Evolutionary conservation across 23 tunicate genomes (phyloP), one percentile per base, ranked within the genome.

Genomic region (Styela clava): DNA sequence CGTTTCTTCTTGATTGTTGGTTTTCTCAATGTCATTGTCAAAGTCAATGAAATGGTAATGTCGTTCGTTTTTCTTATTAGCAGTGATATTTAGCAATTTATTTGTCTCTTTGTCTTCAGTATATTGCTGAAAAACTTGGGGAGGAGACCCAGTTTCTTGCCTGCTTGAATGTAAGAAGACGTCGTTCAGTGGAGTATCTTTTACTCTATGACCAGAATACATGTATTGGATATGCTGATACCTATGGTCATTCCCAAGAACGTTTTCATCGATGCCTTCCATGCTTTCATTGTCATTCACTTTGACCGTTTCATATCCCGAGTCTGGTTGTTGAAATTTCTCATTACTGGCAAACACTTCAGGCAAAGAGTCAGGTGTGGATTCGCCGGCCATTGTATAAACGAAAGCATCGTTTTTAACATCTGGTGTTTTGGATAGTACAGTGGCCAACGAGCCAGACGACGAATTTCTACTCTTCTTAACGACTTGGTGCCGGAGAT

Each of bases 361-460:
- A 1, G 30, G 30, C 24, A 16, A 16, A 29, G 31, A 67, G 16
- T 67, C 71, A 29, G 31, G 71, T 0, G 22, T 25, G 22, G 71
- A 1, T 25, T 67, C 71, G n/a, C 31, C 71, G 2, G 71, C 71
- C 71, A 29, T 27, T 19, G 71, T 1, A 22, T 67, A 67, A 22
- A 67, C 31, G 22, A 27, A 44, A 44, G 12, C 31, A 1, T 67
- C 71, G 22, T 25, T 27, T 67, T 25, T 25, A 67, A 25, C 31
- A 18, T 67, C 71, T 27, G 31, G 30, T 1, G 71, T 25, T 67
- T 67, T 67, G n/a, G 30, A 25, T 29, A 67, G 21, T 16, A 64
- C 73, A n/a, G 83, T 79, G 73, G 73, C 63, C 1, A 30, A 23
- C 29, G 83, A 79, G 7, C 83, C 73, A 16, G 44, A 22, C 18